These are phyloP conservation scores for Wasmannia auropunctata DNA, from an alignment of 1,140 invertebrate genomes.

Conservation along the genomic window DNA sequence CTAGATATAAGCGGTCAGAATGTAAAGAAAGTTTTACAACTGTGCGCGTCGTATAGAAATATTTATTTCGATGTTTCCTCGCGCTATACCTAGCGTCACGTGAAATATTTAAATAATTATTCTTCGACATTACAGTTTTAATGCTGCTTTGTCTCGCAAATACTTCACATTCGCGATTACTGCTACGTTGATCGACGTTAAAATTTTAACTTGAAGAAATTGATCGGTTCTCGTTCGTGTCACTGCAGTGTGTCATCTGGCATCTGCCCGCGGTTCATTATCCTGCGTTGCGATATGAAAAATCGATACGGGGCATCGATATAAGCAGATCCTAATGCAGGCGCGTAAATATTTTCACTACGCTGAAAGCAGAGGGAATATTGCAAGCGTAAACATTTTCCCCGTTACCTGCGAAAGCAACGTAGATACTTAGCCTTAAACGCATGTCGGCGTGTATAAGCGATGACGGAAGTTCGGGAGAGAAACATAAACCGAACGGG, in stretches of 20 bases:
- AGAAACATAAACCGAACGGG: background rate
- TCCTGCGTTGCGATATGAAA: slow-evolving; percentile 13
- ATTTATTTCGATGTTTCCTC: background rate
- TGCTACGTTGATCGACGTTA: background rate
- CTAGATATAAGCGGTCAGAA: background rate
- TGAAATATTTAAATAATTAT: background rate
- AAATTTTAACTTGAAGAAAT: background rate
- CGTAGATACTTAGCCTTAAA: slow-evolving; percentile 38
- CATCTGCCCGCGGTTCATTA: slow-evolving; percentile 23
- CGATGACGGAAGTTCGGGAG: slow-evolving; percentile 10
- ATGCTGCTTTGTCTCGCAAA: background rate
- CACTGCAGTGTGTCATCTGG: background rate
- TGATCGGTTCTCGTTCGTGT: background rate
- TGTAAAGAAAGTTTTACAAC: slow-evolving; percentile 12
- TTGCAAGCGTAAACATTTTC: slow-evolving; percentile 49
- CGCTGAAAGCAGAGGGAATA: slow-evolving; percentile 43
- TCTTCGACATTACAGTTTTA: too few relatives aligned
- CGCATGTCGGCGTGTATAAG: slow-evolving; percentile 18
- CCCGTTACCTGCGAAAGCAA: slow-evolving; percentile 37
- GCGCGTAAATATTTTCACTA: slow-evolving; percentile 49
- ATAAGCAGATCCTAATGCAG: slow-evolving; percentile 33
- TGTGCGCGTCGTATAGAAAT: background rate
- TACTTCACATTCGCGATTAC: background rate
- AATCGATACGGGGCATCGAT: slow-evolving; percentile 27
- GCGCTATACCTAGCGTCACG: background rate